Evolutionary conservation across 2,797 vertebrate genomes (phyloP).

Genomic region (Glyptemys insculpta): DNA sequence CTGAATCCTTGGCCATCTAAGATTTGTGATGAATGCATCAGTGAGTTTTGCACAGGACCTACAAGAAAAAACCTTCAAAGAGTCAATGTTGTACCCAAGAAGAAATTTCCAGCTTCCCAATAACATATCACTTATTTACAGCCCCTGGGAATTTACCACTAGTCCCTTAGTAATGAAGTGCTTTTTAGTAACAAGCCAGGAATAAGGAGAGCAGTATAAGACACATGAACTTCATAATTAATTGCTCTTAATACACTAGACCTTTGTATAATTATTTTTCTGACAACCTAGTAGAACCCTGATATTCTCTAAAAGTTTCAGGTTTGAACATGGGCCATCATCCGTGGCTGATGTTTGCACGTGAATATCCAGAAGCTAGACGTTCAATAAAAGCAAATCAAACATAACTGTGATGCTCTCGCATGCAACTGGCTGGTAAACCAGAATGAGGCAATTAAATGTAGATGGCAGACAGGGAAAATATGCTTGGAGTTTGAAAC

Average conservation of each 20-base stretch:
- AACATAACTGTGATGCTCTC: background rate
- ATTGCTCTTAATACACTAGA: background rate
- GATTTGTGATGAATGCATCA: slow-evolving; percentile 81
- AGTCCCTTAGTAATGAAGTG: background rate
- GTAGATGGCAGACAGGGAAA: background rate
- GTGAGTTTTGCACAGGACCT: slow-evolving; percentile 92
- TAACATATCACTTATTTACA: background rate
- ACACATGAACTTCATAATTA: background rate
- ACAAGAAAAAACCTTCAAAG: slow-evolving; percentile 36
- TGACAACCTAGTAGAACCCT: background rate
- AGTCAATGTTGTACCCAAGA: background rate
- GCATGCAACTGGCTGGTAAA: background rate
- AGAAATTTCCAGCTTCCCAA: background rate
- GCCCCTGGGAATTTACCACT: background rate
- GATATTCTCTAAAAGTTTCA: background rate
- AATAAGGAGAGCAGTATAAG: background rate
- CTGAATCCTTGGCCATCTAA: slow-evolving; percentile 80
- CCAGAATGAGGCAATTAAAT: accelerated
- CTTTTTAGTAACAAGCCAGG: background rate
- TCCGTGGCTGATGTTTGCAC: background rate
- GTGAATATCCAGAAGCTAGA: background rate
- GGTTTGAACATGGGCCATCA: background rate
- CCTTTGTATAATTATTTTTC: background rate
- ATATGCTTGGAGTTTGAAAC: accelerated
- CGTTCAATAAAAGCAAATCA: background rate